Evolutionary conservation across 2,797 vertebrate species (phyloP).

Genomic region (Sebastes taczanowskii): DNA sequence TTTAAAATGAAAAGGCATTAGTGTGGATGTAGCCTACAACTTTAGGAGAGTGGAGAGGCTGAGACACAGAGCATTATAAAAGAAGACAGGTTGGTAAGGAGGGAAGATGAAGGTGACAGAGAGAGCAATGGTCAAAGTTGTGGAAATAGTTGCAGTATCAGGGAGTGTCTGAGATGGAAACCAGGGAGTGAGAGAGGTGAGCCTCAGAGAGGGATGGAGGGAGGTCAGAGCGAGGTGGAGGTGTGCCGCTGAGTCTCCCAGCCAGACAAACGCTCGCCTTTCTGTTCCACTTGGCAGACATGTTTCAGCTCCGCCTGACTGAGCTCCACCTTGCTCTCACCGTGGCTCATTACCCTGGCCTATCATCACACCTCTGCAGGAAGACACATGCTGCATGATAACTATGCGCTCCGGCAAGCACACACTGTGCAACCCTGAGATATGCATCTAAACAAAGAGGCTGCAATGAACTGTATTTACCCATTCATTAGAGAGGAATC

Average conservation of each 20-base stretch:
- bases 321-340: constrained; percentile 69
- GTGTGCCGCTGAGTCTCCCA: constrained; percentile 24
- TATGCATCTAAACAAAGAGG: not conserved
- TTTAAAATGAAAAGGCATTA: too few relatives aligned
- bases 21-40: not conserved
- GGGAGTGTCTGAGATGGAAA: constrained; percentile 21
- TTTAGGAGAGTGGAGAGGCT: constrained; percentile 12
- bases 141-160: constrained; percentile 29
- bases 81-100: constrained; percentile 30
- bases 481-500: constrained; percentile 21
- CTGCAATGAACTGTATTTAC: constrained; percentile 1
- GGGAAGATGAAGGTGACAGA: constrained; percentile 47
- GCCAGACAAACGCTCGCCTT: constrained; percentile 65
- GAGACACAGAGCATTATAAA: constrained; percentile 10
- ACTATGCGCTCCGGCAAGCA: constrained; percentile 2
- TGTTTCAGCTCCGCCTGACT: constrained; percentile 66
- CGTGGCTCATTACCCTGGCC: constrained; percentile 71
- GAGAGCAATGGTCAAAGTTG: constrained; percentile 37
- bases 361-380: constrained; percentile 64
- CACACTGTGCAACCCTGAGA: constrained; percentile 5
- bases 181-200: constrained; percentile 22
- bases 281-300: constrained; percentile 65
- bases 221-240: constrained; percentile 31
- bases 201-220: not conserved
- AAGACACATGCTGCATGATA: constrained; percentile 58